Conservation (phyloP, 2,888 invertebrate species). For the Coelopa pilipes region DNA sequence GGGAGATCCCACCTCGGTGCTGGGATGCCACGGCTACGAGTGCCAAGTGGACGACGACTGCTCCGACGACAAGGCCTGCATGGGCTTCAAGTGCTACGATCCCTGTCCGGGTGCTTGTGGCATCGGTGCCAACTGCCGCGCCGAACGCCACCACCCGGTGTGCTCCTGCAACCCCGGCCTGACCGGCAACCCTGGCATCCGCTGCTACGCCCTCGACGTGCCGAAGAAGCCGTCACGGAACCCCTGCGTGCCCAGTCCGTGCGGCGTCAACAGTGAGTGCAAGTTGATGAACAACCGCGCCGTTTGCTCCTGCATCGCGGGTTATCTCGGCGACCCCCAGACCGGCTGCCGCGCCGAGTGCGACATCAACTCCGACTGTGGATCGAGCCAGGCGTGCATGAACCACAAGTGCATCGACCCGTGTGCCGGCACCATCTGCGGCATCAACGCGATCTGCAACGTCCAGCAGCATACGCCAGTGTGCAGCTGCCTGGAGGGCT, state of each 20-base stretch:
- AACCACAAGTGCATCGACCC: conserved; percentile 81
- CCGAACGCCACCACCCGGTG: conserved; percentile 80
- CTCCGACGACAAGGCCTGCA: conserved; percentile 78
- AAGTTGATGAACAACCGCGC: conserved; percentile 80
- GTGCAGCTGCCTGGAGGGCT: conserved; percentile 78
- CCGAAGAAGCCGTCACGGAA: conserved; percentile 60
- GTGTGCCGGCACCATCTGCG: conserved; percentile 83
- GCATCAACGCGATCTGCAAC: conserved; percentile 78
- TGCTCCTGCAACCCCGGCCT: conserved; percentile 81
- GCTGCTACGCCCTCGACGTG: conserved; percentile 55
- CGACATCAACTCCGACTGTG: conserved; percentile 79
- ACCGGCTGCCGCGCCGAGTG: conserved; percentile 85
- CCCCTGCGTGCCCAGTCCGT: conserved; percentile 85
- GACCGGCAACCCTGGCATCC: conserved; percentile 82
- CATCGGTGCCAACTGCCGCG: conserved; percentile 79
- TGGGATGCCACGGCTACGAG: no score
- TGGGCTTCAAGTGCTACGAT: conserved; percentile 80
- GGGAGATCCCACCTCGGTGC: conserved; percentile 78
- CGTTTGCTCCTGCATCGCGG: conserved; percentile 80
- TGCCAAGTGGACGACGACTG: conserved; percentile 86
- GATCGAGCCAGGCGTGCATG: conserved; percentile 75
- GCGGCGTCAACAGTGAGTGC: conserved; percentile 85
- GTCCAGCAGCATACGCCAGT: conserved; percentile 82
- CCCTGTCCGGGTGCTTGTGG: conserved; percentile 84
- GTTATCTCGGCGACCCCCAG: conserved; percentile 80